These are phyloP conservation scores for Drosophila subsilvestris DNA, from an alignment of 2,888 invertebrate genomes.

Conservation along the genomic window DNA sequence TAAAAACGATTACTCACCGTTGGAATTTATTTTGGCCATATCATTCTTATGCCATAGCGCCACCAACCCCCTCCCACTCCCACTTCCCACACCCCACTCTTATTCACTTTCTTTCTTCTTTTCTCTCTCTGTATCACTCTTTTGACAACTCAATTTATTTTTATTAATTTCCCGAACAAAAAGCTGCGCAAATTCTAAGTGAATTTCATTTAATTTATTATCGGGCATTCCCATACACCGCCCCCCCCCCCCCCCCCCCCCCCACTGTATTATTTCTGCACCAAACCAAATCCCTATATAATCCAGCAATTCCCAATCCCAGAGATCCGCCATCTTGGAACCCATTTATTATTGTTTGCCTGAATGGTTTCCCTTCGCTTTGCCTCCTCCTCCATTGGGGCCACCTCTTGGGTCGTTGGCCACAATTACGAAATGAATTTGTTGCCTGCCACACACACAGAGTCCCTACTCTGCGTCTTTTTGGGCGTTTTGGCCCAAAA, in stretches of 20 bases:
- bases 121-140: constrained; percentile 23
- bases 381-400: constrained; percentile 39
- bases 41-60: constrained; percentile 68
- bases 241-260: too few species aligned
- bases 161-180: constrained; percentile 83
- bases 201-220: constrained; percentile 84
- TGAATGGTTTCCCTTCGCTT: constrained; percentile 36
- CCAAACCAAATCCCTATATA: constrained; percentile 4
- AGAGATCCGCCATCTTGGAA: constrained; percentile 43
- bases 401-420: constrained; percentile 71
- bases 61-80: too few species aligned
- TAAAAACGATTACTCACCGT: constrained; percentile 83
- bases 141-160: constrained; percentile 84
- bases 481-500: constrained; percentile 34
- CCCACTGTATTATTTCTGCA: not conserved
- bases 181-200: constrained; percentile 64
- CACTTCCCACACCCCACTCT: not conserved
- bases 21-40: constrained; percentile 84
- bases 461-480: constrained; percentile 31
- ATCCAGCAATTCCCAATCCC: constrained; percentile 34
- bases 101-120: constrained; percentile 15
- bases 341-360: constrained; percentile 46
- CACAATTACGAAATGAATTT: constrained; percentile 83
- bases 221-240: constrained; percentile 72
- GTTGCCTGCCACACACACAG: constrained; percentile 47